phyloP scores from a whole-genome alignment of 1,140 invertebrate species.

The Hormaphis cornu region DNA sequence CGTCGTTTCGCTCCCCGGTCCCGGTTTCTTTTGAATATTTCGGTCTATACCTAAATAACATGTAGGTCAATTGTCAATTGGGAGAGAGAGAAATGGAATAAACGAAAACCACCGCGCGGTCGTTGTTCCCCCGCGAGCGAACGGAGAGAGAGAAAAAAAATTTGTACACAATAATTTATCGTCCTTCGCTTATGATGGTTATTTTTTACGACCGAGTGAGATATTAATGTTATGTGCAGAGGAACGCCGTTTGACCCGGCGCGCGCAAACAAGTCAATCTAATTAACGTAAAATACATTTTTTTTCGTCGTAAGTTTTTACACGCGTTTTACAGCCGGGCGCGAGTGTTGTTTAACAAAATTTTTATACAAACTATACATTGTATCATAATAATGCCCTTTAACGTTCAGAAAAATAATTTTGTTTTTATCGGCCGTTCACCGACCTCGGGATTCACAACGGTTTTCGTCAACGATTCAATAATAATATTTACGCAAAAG shows the following conservation, averaged over 20 bases:
- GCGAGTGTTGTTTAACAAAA: too few species aligned
- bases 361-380: too few species aligned
- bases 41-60: too few species aligned
- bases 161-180: not conserved
- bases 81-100: not conserved
- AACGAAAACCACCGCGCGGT: not conserved
- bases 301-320: too few species aligned
- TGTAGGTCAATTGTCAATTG: constrained; percentile 10
- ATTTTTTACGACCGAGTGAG: not conserved
- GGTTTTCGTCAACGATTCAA: too few species aligned
- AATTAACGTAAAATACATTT: too few species aligned
- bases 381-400: too few species aligned
- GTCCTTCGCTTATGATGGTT: constrained; percentile 4
- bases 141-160: not conserved
- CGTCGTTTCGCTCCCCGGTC: not conserved
- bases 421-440: too few species aligned
- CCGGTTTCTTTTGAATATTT: not conserved
- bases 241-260: not conserved
- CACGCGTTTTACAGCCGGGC: too few species aligned
- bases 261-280: not conserved
- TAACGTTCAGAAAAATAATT: too few species aligned
- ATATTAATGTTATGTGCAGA: not conserved
- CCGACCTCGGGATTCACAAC: too few species aligned
- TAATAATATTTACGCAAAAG: too few species aligned
- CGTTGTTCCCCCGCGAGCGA: not conserved